Evolutionary conservation across 1,140 invertebrate species (phyloP).

Genomic region (Muscidifurax raptorellus): DNA sequence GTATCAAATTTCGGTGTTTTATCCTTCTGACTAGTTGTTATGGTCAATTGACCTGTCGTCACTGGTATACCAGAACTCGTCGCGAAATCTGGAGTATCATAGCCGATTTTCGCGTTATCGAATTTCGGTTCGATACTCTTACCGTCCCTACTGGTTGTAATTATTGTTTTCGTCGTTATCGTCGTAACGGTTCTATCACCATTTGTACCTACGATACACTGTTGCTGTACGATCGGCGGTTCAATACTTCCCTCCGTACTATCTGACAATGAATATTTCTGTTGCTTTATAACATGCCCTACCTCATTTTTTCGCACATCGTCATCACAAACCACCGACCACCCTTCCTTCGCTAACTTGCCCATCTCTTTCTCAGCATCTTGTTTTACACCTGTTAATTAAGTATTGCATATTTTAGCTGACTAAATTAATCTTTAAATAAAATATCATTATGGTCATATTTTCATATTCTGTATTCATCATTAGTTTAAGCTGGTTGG

Average conservation of each 20-base stretch:
- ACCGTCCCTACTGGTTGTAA: conserved; percentile 19
- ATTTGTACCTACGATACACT: conserved; percentile 45
- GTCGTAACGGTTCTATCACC: conserved; percentile 47
- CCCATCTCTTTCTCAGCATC: conserved; percentile 75
- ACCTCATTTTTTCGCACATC: conserved; percentile 71
- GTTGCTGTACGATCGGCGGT: conserved; percentile 39
- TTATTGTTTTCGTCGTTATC: conserved; percentile 47
- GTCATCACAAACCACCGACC: conserved; percentile 74
- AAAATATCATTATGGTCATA: conserved; percentile 62
- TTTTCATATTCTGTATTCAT: conserved; percentile 67
- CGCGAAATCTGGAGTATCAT: conserved; percentile 30
- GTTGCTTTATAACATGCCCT: conserved; percentile 67
- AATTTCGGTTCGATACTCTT: not conserved
- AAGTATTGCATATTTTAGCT: conserved; percentile 75
- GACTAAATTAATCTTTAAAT: conserved; percentile 67
- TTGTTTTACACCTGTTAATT: conserved; percentile 76
- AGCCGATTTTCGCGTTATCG: not conserved
- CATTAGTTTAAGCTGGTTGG: conserved; percentile 75
- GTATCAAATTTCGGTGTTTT: not conserved
- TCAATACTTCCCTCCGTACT: not conserved
- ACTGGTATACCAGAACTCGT: not conserved
- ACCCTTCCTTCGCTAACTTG: conserved; percentile 75
- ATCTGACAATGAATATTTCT: conserved; percentile 36
- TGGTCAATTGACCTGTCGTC: not conserved
- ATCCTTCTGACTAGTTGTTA: not conserved